Conservation (phyloP, 30 jellyfish, hydroid and myxozoan species). For the Sanderia malayensis region DNA sequence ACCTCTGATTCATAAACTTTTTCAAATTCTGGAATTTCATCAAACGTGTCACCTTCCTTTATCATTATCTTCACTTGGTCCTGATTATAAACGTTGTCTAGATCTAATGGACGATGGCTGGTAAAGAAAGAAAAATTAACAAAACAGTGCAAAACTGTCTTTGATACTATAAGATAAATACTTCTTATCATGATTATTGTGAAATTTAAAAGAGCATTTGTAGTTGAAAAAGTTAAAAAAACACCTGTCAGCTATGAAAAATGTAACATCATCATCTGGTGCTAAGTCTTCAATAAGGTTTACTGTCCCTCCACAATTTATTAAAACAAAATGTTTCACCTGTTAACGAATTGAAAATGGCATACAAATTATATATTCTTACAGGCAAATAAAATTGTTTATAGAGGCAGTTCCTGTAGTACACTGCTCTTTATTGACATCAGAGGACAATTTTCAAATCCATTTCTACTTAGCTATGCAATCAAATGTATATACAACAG, state of each 20-base stretch:
- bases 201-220: not conserved
- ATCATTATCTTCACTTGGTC: constrained; percentile 78
- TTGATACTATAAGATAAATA: too few species aligned
- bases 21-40: constrained; percentile 92
- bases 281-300: constrained; percentile 59
- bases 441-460: too few species aligned
- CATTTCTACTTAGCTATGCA: too few species aligned
- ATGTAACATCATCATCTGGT: constrained; percentile 75
- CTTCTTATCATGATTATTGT: too few species aligned
- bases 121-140: not conserved
- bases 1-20: constrained; percentile 68
- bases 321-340: constrained; percentile 76
- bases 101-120: constrained; percentile 93
- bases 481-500: too few species aligned
- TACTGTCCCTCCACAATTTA: constrained; percentile 95
- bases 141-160: too few species aligned
- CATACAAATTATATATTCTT: too few species aligned
- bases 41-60: constrained; percentile 89
- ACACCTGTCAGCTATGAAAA: constrained; percentile 24
- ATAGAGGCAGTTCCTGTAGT: too few species aligned
- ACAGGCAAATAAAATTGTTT: too few species aligned
- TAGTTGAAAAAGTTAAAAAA: not conserved
- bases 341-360: too few species aligned
- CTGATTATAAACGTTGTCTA: constrained; percentile 72
- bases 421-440: too few species aligned